Evolutionary conservation across 2,888 invertebrate genomes (phyloP).

Genomic region (Leucozona laternaria): DNA sequence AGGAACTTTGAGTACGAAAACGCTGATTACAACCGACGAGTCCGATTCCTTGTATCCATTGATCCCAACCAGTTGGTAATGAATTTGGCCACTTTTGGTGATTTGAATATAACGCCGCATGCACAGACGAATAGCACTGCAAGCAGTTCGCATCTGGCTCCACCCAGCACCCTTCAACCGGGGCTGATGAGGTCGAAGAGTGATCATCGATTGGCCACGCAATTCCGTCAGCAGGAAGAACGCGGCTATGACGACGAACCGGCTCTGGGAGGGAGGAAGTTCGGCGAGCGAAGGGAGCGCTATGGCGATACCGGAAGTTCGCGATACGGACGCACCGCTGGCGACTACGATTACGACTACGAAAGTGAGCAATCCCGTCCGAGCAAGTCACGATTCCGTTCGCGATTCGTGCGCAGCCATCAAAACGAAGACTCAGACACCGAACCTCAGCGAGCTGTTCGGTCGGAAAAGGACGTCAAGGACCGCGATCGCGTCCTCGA

Average conservation of each 20-base stretch:
- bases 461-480: conserved; percentile 85
- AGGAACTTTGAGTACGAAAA: conserved; percentile 97
- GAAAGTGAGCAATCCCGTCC: conserved; percentile 87
- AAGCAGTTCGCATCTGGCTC: conserved; percentile 85
- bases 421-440: conserved; percentile 92
- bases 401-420: conserved; percentile 88
- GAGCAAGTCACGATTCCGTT: conserved; percentile 88
- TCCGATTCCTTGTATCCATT: conserved; percentile 94
- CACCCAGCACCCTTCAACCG: conserved; percentile 87
- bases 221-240: conserved; percentile 94
- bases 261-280: conserved; percentile 90
- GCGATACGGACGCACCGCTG: conserved; percentile 84
- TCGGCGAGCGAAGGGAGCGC: conserved; percentile 88
- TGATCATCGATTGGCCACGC: conserved; percentile 94
- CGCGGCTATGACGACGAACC: conserved; percentile 90
- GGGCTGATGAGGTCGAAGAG: conserved; percentile 96
- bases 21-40: conserved; percentile 93
- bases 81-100: conserved; percentile 95
- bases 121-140: conserved; percentile 83
- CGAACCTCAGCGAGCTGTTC: conserved; percentile 87
- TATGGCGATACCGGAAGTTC: conserved; percentile 82
- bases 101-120: conserved; percentile 91
- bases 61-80: conserved; percentile 96
- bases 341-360: conserved; percentile 89
- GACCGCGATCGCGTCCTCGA: conserved; percentile 91